Conservation (phyloP, 1,140 invertebrate genomes). For the Eufriesea mexicana region DNA sequence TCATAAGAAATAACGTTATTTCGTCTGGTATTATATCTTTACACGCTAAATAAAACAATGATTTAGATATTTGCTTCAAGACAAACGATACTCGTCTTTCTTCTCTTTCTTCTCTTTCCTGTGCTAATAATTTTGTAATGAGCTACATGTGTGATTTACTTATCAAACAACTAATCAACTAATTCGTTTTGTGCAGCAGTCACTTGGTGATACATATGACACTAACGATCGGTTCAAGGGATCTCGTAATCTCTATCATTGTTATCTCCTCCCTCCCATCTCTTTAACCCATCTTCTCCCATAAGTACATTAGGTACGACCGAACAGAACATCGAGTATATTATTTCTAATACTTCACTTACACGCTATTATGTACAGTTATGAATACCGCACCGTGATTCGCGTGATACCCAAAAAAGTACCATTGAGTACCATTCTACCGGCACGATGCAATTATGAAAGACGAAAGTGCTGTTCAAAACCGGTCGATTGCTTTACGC, state of each 20-base stretch:
- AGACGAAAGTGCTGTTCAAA: conserved; percentile 64
- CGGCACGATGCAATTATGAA: conserved; percentile 57
- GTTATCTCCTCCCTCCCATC: conserved; percentile 27
- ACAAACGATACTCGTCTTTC: conserved; percentile 48
- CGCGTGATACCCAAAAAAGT: conserved; percentile 28
- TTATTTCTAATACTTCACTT: conserved; percentile 60
- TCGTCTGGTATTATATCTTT: conserved; percentile 29
- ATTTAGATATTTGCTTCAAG: conserved; percentile 42
- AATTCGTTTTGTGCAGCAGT: conserved; percentile 16
- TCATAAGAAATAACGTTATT: conserved; percentile 60
- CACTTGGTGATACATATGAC: conserved; percentile 8
- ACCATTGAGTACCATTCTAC: conserved; percentile 52
- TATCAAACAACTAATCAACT: conserved; percentile 35
- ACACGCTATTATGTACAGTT: conserved; percentile 69
- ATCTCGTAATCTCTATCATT: conserved; percentile 14
- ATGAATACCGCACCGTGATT: conserved; percentile 59
- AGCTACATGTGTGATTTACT: conserved; percentile 30
- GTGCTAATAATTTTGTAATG: conserved; percentile 25
- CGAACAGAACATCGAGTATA: conserved; percentile 63
- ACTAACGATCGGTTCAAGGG: conserved; percentile 15
- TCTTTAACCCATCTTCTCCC: conserved; percentile 37
- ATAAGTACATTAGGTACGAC: conserved; percentile 67
- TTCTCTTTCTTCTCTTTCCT: conserved; percentile 47
- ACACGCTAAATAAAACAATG: conserved; percentile 57
- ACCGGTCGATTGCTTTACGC: conserved; percentile 62